Conservation (phyloP, 2,113 vertebrate species). For the Thamnophis sirtalis region DNA sequence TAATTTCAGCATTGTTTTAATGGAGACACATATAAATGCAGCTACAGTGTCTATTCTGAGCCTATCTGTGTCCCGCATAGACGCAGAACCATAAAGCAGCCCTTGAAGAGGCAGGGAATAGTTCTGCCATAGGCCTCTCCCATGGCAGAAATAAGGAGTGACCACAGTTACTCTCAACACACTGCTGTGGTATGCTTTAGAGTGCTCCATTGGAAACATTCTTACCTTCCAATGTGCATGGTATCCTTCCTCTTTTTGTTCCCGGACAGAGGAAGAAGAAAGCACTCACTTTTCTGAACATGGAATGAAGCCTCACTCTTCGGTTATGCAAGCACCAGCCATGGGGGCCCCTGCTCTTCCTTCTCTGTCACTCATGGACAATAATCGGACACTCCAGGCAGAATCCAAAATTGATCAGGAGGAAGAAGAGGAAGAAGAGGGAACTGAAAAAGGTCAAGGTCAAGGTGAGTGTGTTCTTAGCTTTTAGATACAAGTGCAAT, state of each 20-base stretch:
- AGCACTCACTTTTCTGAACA: background rate
- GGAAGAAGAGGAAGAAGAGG: slow-evolving; percentile 59
- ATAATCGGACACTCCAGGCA: slow-evolving; percentile 3
- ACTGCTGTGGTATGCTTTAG: background rate
- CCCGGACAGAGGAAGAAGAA: slow-evolving; percentile 22
- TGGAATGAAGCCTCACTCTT: slow-evolving; percentile 39
- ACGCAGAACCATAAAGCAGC: background rate
- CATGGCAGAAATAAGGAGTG: background rate
- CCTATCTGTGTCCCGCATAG: background rate
- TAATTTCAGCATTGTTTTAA: background rate
- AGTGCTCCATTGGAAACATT: background rate
- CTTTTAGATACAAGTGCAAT: background rate
- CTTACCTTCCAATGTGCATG: background rate
- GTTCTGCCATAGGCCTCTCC: background rate
- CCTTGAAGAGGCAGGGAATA: background rate
- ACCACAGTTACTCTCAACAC: background rate
- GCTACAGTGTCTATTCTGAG: background rate
- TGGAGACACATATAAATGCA: background rate
- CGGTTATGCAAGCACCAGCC: background rate
- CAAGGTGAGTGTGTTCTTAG: slow-evolving; percentile 40
- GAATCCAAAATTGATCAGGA: slow-evolving; percentile 31
- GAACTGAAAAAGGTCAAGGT: slow-evolving; percentile 34
- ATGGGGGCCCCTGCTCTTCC: background rate
- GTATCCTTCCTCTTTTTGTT: background rate
- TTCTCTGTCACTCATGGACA: slow-evolving; percentile 41